Evolutionary conservation across 2,113 vertebrate species (phyloP), one percentile per base, ranked within the genome.

Genomic region (Grammatotria lemairii): DNA sequence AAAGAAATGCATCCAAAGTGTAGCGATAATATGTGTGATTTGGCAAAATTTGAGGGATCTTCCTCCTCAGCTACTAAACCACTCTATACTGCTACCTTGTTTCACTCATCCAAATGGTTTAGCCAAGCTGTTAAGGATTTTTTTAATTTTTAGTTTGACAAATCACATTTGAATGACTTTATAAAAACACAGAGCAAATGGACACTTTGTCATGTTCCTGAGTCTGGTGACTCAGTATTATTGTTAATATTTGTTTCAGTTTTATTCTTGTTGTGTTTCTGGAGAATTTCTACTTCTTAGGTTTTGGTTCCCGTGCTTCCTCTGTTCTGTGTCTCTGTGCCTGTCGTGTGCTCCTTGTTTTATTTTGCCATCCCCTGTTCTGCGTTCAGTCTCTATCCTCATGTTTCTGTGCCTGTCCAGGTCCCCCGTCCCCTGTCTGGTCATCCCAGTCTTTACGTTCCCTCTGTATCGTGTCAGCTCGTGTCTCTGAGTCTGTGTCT

Each of bases 341-440:
- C 9, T 63, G 28, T 63, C 2, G 2, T 4, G 28, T 63, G 58
- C 9, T 19, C 58, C 58, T 33, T 63, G 1, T 3, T 35, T 35
- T 35, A 63, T 35, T 33, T 19, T 19, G 0, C 0, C 16, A 19
- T 35, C 0, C 17, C 28, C 58, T 35, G 16, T 63, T 33, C 57
- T 60, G 16, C 2, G 5, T 33, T 63, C 0, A 63, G 58, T 63
- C 58, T 63, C 16, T 63, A 11, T 63, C 28, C 28, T 63, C 58
- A 63, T 63, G 28, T 33, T 63, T 33, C 28, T 63, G 16, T 63
- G 58, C 2, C 58, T 63, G 16, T 19, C 58, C 2, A 0, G 58
- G 2, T 63, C 58, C 16, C 57, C 28, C 9, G 1, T 63, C 58
- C 28, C 9, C 28, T 63, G 58, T 33, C 58, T 19, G 16, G 16